A percentile compares a stretch with the other conserved stretches of the same genome.
phyloP scores from a whole-genome alignment of 2,888 invertebrate genomes.

The Scrobipalpa atriplicella region DNA sequence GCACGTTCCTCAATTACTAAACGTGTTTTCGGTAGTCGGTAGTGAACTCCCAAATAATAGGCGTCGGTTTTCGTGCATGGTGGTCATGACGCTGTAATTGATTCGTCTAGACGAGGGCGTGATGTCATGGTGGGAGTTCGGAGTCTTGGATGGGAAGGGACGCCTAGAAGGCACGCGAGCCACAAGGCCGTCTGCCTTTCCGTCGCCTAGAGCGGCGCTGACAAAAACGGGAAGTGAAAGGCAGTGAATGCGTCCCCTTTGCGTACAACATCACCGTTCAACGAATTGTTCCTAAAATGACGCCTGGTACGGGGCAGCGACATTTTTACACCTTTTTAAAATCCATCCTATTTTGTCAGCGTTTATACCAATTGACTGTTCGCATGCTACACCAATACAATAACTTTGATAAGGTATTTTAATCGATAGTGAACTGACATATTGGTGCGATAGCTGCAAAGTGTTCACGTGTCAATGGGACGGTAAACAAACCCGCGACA shows the following conservation, averaged over 20 bases:
- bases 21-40: constrained; percentile 37
- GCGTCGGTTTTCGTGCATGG: constrained; percentile 37
- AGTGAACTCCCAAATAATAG: constrained; percentile 45
- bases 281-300: constrained; percentile 43
- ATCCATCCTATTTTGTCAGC: background rate
- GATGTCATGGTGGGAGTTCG: constrained; percentile 47
- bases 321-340: background rate
- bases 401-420: constrained; percentile 8
- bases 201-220: constrained; percentile 70
- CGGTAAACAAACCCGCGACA: constrained; percentile 56
- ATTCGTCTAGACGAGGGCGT: constrained; percentile 38
- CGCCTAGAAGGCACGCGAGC: constrained; percentile 68
- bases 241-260: constrained; percentile 79
- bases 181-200: constrained; percentile 80
- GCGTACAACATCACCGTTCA: constrained; percentile 52
- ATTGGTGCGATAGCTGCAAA: constrained; percentile 39
- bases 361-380: background rate
- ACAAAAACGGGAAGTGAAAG: constrained; percentile 83
- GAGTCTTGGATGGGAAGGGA: constrained; percentile 69
- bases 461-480: constrained; percentile 49
- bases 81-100: constrained; percentile 40
- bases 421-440: constrained; percentile 35
- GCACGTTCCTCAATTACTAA: constrained; percentile 49
- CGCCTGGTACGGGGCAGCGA: constrained; percentile 16
- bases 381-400: background rate